Evolutionary conservation across 1,140 invertebrate species (phyloP).

Genomic region (Penaeus chinensis): DNA sequence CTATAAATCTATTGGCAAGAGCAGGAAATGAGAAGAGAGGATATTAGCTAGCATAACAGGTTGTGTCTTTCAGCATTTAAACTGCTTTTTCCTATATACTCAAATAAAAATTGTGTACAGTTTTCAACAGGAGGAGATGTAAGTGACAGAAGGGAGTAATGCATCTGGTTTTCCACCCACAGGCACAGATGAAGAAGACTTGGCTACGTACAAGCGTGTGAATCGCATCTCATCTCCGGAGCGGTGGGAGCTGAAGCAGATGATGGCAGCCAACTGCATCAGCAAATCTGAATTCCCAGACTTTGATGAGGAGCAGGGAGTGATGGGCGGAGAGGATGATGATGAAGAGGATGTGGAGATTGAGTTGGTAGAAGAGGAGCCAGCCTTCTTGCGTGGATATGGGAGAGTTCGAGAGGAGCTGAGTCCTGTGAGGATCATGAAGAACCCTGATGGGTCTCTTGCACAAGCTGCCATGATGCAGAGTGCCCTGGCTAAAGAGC

Average conservation of each 20-base stretch:
- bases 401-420: slow-evolving; percentile 90
- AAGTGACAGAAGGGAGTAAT: no score
- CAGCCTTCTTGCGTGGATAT: slow-evolving; percentile 90
- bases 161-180: slow-evolving; percentile 51
- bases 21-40: no score
- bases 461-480: slow-evolving; percentile 99
- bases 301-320: slow-evolving; percentile 90
- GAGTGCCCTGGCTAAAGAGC: slow-evolving; percentile 95
- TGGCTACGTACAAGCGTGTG: slow-evolving; percentile 81
- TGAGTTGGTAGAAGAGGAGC: slow-evolving; percentile 98
- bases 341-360: slow-evolving; percentile 99
- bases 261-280: slow-evolving; percentile 86
- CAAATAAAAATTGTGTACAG: no score
- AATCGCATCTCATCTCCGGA: slow-evolving; percentile 97
- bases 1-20: no score
- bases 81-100: no score
- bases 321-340: slow-evolving; percentile 82
- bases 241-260: slow-evolving; percentile 79
- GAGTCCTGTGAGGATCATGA: slow-evolving; percentile 96
- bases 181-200: slow-evolving; percentile 79
- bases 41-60: no score
- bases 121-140: no score
- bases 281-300: slow-evolving; percentile 90
- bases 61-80: no score
- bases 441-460: slow-evolving; percentile 98